A percentile compares a stretch with the other conserved stretches of the same genome.
These are phyloP conservation scores for Drosophila parthenogenetica DNA, from an alignment of 2,888 invertebrate genomes.

Conservation along the genomic window DNA sequence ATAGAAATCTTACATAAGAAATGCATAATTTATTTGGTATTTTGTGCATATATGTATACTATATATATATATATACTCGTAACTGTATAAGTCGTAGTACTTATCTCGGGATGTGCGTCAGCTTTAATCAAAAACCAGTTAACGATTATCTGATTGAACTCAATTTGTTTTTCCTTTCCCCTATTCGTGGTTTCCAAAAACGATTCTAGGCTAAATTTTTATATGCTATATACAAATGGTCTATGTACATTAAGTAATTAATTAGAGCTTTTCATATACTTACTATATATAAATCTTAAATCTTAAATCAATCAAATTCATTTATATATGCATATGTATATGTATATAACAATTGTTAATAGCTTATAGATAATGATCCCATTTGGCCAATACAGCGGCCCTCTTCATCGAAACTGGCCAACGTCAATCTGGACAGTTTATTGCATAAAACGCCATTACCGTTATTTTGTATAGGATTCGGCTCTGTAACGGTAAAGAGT, in stretches of 20 bases:
- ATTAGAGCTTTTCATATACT: slow-evolving; percentile 18
- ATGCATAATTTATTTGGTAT: slow-evolving; percentile 19
- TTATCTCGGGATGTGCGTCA: slow-evolving; percentile 8
- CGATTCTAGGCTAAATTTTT: no score
- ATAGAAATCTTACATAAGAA: slow-evolving; percentile 25
- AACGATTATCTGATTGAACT: slow-evolving; percentile 19
- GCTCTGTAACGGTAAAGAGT: slow-evolving; percentile 74
- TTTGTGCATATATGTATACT: slow-evolving; percentile 11
- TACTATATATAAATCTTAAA: slow-evolving; percentile 7
- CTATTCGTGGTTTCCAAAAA: neutral
- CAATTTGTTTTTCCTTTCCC: slow-evolving; percentile 8
- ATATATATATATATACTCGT: slow-evolving; percentile 9
- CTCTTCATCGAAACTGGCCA: slow-evolving; percentile 96
- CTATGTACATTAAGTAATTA: slow-evolving; percentile 17
- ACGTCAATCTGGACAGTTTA: slow-evolving; percentile 93
- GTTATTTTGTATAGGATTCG: slow-evolving; percentile 85
- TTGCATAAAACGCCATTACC: slow-evolving; percentile 89
- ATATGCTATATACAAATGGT: slow-evolving; percentile 19
- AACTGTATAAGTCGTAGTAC: slow-evolving; percentile 16
- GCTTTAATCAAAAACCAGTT: slow-evolving; percentile 21
- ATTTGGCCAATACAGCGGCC: slow-evolving; percentile 94
- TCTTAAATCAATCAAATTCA: slow-evolving; percentile 51
- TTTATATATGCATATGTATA: slow-evolving; percentile 38
- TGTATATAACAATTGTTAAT: slow-evolving; percentile 83
- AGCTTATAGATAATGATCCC: slow-evolving; percentile 92